Evolutionary conservation across 2,888 invertebrate genomes (phyloP).

Genomic region (Orthonychiurus folsomi): DNA sequence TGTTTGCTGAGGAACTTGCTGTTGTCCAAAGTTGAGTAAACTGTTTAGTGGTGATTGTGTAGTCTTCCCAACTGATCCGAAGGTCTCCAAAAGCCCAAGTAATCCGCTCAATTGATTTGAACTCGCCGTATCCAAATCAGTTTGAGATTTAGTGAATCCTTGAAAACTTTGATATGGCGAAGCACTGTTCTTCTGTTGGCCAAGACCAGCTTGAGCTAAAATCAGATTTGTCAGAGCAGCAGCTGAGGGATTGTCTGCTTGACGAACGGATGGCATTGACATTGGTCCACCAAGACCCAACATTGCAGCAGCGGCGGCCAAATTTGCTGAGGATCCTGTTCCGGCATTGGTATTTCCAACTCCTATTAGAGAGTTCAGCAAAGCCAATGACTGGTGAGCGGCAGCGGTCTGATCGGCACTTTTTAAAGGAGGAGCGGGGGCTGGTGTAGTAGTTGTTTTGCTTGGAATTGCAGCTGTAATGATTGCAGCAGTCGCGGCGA

Average conservation of each 20-base stretch:
- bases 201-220: constrained; percentile 8
- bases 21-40: not conserved
- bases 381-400: constrained; percentile 6
- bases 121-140: constrained; percentile 22
- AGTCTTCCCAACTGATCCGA: constrained; percentile 23
- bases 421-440: constrained; percentile 7
- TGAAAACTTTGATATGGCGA: constrained; percentile 18
- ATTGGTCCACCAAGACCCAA: constrained; percentile 14
- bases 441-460: not conserved
- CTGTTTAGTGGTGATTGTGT: not conserved
- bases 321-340: constrained; percentile 3
- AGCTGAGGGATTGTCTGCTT: constrained; percentile 11
- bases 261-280: not conserved
- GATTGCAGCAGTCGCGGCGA: not conserved
- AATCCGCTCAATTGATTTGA: constrained; percentile 30
- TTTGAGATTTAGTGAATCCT: constrained; percentile 16
- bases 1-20: not conserved
- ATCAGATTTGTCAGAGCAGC: constrained; percentile 16
- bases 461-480: not conserved
- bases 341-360: not conserved
- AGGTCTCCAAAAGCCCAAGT: constrained; percentile 31
- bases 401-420: no score
- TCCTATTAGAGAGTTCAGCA: constrained; percentile 14
- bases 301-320: constrained; percentile 5
- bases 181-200: not conserved